Percentiles rank a stretch among this genome's conserved stretches.
These are phyloP conservation scores for Lampris incognitus DNA, from an alignment of 2,113 vertebrate species.

Conservation along the genomic window DNA sequence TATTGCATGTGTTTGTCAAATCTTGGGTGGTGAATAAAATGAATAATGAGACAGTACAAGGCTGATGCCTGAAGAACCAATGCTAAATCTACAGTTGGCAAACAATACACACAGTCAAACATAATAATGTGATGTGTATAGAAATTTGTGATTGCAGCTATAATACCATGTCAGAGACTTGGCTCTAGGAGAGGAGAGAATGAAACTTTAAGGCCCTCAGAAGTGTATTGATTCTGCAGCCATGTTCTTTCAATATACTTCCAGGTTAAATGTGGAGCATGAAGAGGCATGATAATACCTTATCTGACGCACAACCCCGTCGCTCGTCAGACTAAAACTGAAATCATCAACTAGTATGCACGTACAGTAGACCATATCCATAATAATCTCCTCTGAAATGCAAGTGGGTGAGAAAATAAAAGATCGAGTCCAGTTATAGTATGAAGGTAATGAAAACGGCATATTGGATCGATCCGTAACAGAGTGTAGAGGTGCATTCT, in stretches of 20 bases:
- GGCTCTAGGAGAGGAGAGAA: neutral
- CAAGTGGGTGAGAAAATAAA: neutral
- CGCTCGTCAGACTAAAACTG: neutral
- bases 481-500: slow-evolving; percentile 61
- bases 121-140: too few relatives aligned
- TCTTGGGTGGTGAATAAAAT: too few relatives aligned
- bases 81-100: too few relatives aligned
- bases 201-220: neutral
- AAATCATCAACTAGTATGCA: slow-evolving; percentile 9
- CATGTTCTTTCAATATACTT: neutral
- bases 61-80: too few relatives aligned
- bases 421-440: neutral
- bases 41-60: too few relatives aligned
- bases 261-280: neutral
- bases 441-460: slow-evolving; percentile 49
- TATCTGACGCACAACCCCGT: neutral
- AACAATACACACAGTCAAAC: too few relatives aligned
- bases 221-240: neutral
- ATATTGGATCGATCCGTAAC: neutral
- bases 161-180: neutral
- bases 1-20: too few relatives aligned
- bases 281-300: neutral
- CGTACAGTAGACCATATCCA: neutral
- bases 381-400: slow-evolving; percentile 4
- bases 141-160: too few relatives aligned